Conservation (phyloP, 2,888 invertebrate species). For the Drosophila anomelani region DNA sequence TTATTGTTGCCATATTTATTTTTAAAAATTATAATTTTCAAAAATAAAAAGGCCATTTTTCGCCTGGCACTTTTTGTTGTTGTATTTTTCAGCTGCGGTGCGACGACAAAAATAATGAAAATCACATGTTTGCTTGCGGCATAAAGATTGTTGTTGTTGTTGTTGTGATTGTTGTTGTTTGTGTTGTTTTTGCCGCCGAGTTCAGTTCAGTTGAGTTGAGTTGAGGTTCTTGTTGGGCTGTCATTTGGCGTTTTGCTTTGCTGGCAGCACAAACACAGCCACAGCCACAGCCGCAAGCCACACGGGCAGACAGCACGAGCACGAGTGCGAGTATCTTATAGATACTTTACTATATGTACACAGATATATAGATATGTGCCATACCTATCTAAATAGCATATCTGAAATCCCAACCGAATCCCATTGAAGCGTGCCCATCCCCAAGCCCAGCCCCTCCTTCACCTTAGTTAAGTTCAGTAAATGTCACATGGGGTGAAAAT, state of each 20-base stretch:
- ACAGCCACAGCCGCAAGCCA: constrained; percentile 31
- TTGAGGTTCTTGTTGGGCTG: constrained; percentile 52
- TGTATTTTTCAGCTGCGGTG: constrained; percentile 27
- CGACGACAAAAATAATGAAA: constrained; percentile 81
- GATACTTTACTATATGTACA: constrained; percentile 36
- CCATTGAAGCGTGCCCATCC: constrained; percentile 46
- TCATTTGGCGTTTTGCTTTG: constrained; percentile 70
- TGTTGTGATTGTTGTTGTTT: constrained; percentile 15
- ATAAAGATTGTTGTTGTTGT: constrained; percentile 56
- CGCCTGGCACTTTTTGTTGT: constrained; percentile 6
- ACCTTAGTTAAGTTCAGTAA: constrained; percentile 35
- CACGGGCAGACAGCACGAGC: constrained; percentile 44
- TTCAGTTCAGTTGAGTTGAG: constrained; percentile 15
- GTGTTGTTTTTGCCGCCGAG: constrained; percentile 1
- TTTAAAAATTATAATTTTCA: constrained; percentile 78
- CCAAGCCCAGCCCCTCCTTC: neutral
- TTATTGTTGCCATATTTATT: constrained; percentile 57
- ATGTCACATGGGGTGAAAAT: constrained; percentile 47
- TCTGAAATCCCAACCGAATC: constrained; percentile 34
- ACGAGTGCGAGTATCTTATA: constrained; percentile 28
- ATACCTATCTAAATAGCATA: constrained; percentile 34
- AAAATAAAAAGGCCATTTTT: constrained; percentile 70
- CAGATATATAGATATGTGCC: constrained; percentile 1
- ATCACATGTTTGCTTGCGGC: constrained; percentile 80
- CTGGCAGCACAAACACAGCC: constrained; percentile 58